These are phyloP conservation scores for honey bee (Apis mellifera) DNA, from an alignment of 1,140 invertebrate species.

Conservation along the genomic window DNA sequence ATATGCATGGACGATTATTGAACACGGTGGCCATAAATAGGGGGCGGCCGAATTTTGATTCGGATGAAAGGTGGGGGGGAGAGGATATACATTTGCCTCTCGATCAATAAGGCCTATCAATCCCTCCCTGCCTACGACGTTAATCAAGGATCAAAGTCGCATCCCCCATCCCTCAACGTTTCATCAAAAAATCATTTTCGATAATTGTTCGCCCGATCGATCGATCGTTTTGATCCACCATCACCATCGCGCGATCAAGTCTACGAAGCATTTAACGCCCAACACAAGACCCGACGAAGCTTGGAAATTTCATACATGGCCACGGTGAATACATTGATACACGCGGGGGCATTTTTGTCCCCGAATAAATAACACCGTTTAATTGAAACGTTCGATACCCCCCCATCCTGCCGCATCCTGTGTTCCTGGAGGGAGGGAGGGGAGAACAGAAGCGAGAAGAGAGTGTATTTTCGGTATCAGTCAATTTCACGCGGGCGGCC, in stretches of 20 bases:
- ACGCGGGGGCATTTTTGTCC: not conserved
- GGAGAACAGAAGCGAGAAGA: not conserved
- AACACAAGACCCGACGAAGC: not conserved
- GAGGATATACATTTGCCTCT: conserved; percentile 22
- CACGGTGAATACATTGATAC: not conserved
- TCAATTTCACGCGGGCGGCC: conserved; percentile 18
- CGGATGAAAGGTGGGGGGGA: conserved; percentile 38
- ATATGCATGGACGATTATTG: conserved; percentile 66
- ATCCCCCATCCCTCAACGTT: too few relatives aligned
- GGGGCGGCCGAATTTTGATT: conserved; percentile 59
- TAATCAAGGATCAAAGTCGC: conserved; percentile 4
- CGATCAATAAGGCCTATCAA: conserved; percentile 14
- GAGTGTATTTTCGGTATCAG: conserved; percentile 17
- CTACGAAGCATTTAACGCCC: too few relatives aligned
- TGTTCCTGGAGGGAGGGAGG: too few relatives aligned
- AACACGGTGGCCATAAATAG: conserved; percentile 52
- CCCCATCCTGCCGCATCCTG: not conserved
- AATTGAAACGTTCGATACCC: conserved; percentile 29
- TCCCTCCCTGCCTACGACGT: not conserved
- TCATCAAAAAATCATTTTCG: conserved; percentile 14
- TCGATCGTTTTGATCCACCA: too few relatives aligned
- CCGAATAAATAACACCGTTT: conserved; percentile 22
- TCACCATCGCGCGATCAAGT: too few relatives aligned
- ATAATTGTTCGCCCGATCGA: not conserved
- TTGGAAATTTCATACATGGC: conserved; percentile 1